phyloP scores from a whole-genome alignment of 1,140 invertebrate genomes.

The Tachypleus tridentatus region DNA sequence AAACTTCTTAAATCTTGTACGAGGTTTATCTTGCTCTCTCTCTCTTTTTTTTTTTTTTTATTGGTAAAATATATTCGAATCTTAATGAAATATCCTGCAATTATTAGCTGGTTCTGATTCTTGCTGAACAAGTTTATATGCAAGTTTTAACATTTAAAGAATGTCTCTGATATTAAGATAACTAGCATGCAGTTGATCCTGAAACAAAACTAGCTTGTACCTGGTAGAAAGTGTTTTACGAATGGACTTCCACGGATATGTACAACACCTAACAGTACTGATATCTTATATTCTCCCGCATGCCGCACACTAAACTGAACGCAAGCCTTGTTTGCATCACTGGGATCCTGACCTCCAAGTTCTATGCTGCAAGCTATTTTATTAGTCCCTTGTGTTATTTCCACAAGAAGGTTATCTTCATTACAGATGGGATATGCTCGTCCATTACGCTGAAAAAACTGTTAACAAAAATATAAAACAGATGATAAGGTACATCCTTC shows the following conservation, averaged over 20 bases:
- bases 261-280: conserved; percentile 55
- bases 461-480: conserved; percentile 27
- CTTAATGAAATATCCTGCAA: too few relatives aligned
- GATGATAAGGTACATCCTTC: too few relatives aligned
- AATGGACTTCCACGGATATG: conserved; percentile 55
- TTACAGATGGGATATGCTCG: conserved; percentile 85
- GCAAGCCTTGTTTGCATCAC: conserved; percentile 65
- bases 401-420: conserved; percentile 71
- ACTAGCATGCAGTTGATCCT: too few relatives aligned
- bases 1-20: too few relatives aligned
- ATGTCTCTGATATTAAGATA: too few relatives aligned
- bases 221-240: conserved; percentile 48
- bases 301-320: conserved; percentile 83
- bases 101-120: too few relatives aligned
- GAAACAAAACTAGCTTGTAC: conserved; percentile 32
- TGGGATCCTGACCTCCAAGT: conserved; percentile 65
- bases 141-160: too few relatives aligned
- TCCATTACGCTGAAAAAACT: conserved; percentile 84
- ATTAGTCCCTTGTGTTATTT: conserved; percentile 66
- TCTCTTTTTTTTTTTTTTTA: too few relatives aligned
- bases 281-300: conserved; percentile 75
- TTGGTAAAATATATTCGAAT: too few relatives aligned
- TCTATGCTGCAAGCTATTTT: conserved; percentile 73
- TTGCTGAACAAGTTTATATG: too few relatives aligned
- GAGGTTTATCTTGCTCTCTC: too few relatives aligned